Percentiles rank a stretch among this genome's conserved stretches.
Conservation (phyloP, 2,797 vertebrate genomes). For the Gambusia yucatana region DNA sequence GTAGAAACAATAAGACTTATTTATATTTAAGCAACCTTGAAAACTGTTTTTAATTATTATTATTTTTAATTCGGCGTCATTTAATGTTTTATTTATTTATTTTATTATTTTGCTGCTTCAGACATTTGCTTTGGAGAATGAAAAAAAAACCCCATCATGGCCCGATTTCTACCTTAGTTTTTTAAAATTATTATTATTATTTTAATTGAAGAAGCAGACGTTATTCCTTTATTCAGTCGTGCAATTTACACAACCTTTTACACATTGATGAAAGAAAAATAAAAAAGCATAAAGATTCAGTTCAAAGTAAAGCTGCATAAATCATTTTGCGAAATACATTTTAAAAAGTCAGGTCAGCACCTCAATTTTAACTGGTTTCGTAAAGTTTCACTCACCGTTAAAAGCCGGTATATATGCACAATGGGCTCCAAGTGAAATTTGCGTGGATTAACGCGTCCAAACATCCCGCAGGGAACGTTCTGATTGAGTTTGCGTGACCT, state of each 20-base stretch:
- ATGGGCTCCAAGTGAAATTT: neutral
- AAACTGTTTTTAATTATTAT: neutral
- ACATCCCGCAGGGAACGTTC: neutral
- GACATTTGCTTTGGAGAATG: neutral
- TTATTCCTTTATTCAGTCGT: neutral
- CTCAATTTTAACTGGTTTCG: neutral
- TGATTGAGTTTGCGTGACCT: neutral
- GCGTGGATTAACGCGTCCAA: neutral
- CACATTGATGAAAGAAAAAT: neutral
- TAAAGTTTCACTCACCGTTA: neutral
- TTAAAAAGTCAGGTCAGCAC: neutral
- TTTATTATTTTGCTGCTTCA: neutral
- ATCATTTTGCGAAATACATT: neutral
- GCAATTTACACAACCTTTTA: neutral
- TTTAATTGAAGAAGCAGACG: neutral
- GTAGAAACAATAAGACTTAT: neutral
- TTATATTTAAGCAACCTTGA: constrained; percentile 2
- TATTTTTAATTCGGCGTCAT: neutral
- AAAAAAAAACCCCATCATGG: neutral
- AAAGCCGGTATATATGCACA: neutral
- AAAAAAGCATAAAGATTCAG: neutral
- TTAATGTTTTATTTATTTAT: neutral
- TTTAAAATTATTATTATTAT: neutral
- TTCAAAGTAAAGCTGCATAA: neutral
- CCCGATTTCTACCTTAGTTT: neutral